A percentile compares a stretch with the other conserved stretches of the same genome.
These are phyloP conservation scores for Centruroides sculpturatus DNA, from an alignment of 1,140 invertebrate species.

Conservation along the genomic window DNA sequence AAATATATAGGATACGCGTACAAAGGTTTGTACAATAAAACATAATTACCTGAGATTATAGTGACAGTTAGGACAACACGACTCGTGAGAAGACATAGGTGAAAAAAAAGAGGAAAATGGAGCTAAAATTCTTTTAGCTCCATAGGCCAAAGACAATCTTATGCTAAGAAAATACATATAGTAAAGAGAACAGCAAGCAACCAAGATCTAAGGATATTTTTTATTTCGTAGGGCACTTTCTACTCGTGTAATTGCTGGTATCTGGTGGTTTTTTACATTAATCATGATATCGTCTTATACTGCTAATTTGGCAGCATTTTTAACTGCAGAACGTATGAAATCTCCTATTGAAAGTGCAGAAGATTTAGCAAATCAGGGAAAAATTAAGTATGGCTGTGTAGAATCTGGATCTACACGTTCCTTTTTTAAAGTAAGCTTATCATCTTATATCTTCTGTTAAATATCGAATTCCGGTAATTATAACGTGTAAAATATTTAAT, in stretches of 20 bases:
- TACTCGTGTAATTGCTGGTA: slow-evolving; percentile 60
- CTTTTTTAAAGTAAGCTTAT: slow-evolving; percentile 63
- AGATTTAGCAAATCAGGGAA: slow-evolving; percentile 68
- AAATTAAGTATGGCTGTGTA: slow-evolving; percentile 94
- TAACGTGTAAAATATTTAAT: neutral
- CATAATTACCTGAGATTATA: too few species aligned
- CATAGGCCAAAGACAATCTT: too few species aligned
- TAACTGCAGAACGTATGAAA: slow-evolving; percentile 40
- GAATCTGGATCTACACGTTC: slow-evolving; percentile 77
- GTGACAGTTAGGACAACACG: too few species aligned
- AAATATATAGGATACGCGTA: too few species aligned
- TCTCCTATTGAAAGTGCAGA: slow-evolving; percentile 70
- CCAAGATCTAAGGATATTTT: too few species aligned
- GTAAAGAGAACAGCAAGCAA: too few species aligned
- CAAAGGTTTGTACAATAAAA: too few species aligned
- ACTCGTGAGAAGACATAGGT: too few species aligned
- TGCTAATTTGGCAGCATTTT: slow-evolving; percentile 40
- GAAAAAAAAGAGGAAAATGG: too few species aligned
- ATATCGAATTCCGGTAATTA: too few species aligned
- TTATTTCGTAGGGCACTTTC: slow-evolving; percentile 50
- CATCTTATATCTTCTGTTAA: neutral
- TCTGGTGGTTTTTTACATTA: slow-evolving; percentile 43
- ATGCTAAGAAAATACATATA: too few species aligned
- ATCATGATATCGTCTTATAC: slow-evolving; percentile 42
- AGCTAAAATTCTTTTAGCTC: too few species aligned